Evolutionary conservation across 2,888 invertebrate species (phyloP), one percentile per base, ranked within the genome.

Genomic region (Liopterus haemorrhoidalis): DNA sequence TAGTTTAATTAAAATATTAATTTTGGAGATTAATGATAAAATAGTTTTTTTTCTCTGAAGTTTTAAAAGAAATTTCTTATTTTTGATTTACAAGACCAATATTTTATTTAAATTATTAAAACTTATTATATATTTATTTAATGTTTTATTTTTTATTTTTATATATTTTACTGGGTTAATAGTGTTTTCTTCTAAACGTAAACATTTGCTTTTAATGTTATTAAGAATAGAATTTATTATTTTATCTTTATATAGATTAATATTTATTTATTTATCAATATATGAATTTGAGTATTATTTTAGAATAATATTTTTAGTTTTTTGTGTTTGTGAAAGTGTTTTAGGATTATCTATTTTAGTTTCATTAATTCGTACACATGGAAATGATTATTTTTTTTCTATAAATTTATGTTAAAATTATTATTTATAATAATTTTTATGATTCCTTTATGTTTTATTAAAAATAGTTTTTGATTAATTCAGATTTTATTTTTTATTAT

Each of bases 41-140:
- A 67, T 65, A 5, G 43, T 59, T 57, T 67, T 72, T 72, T 72
- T 74, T 72, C 69, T 70, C 72, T 76, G 74, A 74, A 71, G 71
- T 72, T 76, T 75, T 73, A 71, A 75, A 76, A 74, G 65, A 66
- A 59, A 48, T 40, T 54, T 65, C 67, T 73, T 76, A 75, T 67
- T 70, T 72, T 75, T 78, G 76, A 58, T 75, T 79, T 79, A 80
- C 77, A 79, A 79, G 73, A 79, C 72, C 76, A 76, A 73, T 72
- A 69, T 78, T 79, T 78, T 78, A 56, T 56, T 40, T 78, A 76
- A 78, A 78, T 72, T 79, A 77, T 76, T 74, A 75, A 75, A 75
- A 71, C 72, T 67, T 71, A 72, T 76, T 70, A 67, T 70, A 30
- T 68, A 65, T 68, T 60, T 57, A 60, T 55, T 54, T 69, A 62